These are phyloP conservation scores for Pelmatolapia mariae DNA, from an alignment of 2,113 vertebrate genomes.

Conservation along the genomic window DNA sequence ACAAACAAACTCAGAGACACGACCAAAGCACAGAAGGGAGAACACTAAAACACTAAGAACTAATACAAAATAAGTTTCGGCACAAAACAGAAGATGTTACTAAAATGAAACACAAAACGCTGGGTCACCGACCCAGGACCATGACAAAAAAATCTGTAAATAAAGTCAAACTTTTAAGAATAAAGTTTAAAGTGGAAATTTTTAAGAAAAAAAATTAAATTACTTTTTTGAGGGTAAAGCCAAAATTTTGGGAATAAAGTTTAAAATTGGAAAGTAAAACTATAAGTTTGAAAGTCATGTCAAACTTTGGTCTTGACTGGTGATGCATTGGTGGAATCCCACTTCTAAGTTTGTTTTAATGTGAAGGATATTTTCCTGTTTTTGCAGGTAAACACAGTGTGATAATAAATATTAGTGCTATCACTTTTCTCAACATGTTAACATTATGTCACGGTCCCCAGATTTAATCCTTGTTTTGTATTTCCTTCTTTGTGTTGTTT, in stretches of 20 bases:
- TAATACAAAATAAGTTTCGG: neutral
- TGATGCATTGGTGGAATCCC: neutral
- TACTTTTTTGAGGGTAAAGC: neutral
- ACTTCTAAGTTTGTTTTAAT: neutral
- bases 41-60: neutral
- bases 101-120: neutral
- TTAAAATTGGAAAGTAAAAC: neutral
- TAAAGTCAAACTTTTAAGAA: neutral
- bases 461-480: neutral
- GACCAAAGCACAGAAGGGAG: neutral
- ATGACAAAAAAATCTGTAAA: neutral
- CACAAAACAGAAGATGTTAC: neutral
- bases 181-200: neutral
- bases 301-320: neutral
- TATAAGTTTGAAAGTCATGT: neutral
- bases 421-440: neutral
- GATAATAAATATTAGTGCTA: neutral
- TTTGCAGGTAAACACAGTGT: neutral
- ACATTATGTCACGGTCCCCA: neutral
- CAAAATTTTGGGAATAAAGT: neutral
- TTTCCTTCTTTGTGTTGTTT: neutral
- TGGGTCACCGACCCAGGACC: neutral
- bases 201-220: neutral
- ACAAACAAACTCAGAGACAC: neutral
- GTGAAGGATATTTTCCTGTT: neutral